Conservation (phyloP, 2,888 invertebrate genomes). For the Diachrysia chrysitis region DNA sequence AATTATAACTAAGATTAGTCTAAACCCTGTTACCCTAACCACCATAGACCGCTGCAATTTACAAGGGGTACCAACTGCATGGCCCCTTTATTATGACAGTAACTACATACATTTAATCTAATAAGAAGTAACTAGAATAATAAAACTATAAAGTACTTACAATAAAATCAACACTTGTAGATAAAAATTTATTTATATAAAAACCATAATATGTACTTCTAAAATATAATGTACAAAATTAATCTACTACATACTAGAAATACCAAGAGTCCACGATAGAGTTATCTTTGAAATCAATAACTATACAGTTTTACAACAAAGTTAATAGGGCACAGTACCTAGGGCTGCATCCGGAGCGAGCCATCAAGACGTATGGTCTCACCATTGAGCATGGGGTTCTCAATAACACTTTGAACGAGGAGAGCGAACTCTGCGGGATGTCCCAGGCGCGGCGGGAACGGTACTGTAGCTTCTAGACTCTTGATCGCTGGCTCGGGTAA, state of each 20-base stretch:
- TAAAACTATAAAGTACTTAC: slow-evolving; percentile 3
- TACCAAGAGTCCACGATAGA: background rate
- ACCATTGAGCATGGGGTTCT: slow-evolving; percentile 89
- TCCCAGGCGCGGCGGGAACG: slow-evolving; percentile 88
- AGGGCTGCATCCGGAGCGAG: slow-evolving; percentile 89
- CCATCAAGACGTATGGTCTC: slow-evolving; percentile 90
- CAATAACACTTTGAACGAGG: slow-evolving; percentile 87
- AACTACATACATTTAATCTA: background rate
- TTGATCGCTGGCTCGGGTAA: slow-evolving; percentile 86
- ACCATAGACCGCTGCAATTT: no score
- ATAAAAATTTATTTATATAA: background rate
- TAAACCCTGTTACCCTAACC: no score
- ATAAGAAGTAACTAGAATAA: background rate
- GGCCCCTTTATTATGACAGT: no score
- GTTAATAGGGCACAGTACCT: slow-evolving; percentile 40
- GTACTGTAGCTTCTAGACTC: slow-evolving; percentile 83
- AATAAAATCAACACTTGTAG: background rate
- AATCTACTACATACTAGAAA: background rate
- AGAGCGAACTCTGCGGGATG: slow-evolving; percentile 87
- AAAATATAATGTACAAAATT: background rate
- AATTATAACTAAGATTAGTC: no score
- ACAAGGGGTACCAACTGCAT: no score
- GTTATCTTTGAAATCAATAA: slow-evolving; percentile 7
- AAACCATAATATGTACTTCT: background rate
- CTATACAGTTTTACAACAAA: slow-evolving; percentile 14